Base-by-base conservation (phyloP, 2,113 vertebrate species). In the Tor tambroides region DNA sequence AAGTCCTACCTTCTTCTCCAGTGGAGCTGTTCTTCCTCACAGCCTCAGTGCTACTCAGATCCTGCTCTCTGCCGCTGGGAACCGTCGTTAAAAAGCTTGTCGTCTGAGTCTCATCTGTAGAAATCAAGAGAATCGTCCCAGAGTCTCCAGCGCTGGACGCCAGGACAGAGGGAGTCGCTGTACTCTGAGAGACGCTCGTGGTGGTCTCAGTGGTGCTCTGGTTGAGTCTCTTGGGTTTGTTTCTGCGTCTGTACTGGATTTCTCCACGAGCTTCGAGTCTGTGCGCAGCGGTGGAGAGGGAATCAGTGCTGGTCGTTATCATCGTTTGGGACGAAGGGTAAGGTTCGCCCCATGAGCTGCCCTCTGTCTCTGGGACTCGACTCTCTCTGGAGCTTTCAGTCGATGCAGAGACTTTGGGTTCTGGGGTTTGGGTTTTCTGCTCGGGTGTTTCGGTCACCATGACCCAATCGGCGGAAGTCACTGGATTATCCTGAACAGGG, bases 221-320 rank as follows among this genome's bases (percentile, higher is more conserved):
- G 49, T 91, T 92, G 85, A 80, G 93, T 69, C 91, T 93, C 77
- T 91, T 92, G 82, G 89, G 88, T 79, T 91, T 85, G 78, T 94
- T 93, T 35, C 41, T 69, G 65, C 88, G 91, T 23, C 92, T 92
- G 85, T 95, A 92, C 87, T 95, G 94, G 80, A 95, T 91, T 83
- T 94, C 94, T 15, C 94, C 94, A 81, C 92, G 93, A 5, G 93
- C 94, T 86, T 95, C 94, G 14, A 1, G 74, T 21, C 19, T 49
- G 23, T 19, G 46, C 12, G 85, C 2, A 2, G 65, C 49, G 3
- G 54, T 82, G 21, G n/a, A 8, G 10, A 41, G 71, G 8, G 71
- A 49, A 38, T 6, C 15, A 5, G 6, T 41, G 51, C 69, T 85
- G 1, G 51, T 61, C 1, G 71, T 54, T 17, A 56, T 5, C 19